phyloP scores from a whole-genome alignment of 2,113 vertebrate species.

The Dolichotis patagonum region DNA sequence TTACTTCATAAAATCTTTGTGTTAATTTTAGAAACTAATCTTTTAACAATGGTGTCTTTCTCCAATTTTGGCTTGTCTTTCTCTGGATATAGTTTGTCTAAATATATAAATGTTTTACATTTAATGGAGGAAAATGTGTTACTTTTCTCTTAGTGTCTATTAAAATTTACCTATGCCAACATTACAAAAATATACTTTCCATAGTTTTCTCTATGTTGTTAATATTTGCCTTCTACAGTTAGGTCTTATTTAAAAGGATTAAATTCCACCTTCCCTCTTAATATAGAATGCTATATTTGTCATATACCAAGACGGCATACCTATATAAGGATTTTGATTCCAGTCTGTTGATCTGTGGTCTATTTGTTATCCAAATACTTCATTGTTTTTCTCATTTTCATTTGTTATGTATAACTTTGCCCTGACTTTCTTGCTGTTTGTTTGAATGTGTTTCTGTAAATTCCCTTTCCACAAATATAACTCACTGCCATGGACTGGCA shows the following conservation, averaged over 20 bases:
- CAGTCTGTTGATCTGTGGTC: too few species aligned
- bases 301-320: fast-evolving
- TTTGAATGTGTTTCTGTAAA: background rate
- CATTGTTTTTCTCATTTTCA: background rate
- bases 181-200: background rate
- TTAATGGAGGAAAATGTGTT: background rate
- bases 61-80: background rate
- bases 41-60: background rate
- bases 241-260: background rate
- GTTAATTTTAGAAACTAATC: background rate
- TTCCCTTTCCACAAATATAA: background rate
- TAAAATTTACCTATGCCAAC: background rate
- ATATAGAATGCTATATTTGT: fast-evolving
- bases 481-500: too few species aligned
- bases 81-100: background rate
- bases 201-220: background rate
- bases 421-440: background rate
- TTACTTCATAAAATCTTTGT: background rate
- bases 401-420: background rate
- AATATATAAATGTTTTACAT: background rate
- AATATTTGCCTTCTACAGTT: background rate
- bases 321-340: background rate
- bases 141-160: background rate
- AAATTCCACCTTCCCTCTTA: too few species aligned
- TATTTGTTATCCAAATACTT: too few species aligned